Percentiles rank a stretch among this genome's conserved stretches.
Conservation (phyloP, 64 coral and sea anemone species). For the Dendronephthya gigantea region DNA sequence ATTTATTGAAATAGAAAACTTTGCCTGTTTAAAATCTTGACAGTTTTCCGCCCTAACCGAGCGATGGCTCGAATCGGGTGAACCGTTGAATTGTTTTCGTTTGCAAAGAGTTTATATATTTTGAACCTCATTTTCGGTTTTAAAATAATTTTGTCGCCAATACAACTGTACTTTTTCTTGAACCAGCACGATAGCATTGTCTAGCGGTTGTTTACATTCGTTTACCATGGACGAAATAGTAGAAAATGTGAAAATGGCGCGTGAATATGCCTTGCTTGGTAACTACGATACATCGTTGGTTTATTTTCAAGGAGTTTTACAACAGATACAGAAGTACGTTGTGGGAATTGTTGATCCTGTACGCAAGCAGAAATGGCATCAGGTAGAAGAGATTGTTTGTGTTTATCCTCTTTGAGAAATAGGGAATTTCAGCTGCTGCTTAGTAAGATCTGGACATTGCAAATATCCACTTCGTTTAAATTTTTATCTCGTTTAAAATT, state of each 20-base stretch:
- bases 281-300: constrained; percentile 94
- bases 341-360: constrained; percentile 59
- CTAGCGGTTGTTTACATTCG: not conserved
- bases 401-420: not conserved
- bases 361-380: constrained; percentile 95
- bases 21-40: no score
- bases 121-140: not conserved
- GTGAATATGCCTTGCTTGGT: constrained; percentile 82
- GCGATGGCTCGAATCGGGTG: not conserved
- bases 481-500: not conserved
- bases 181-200: not conserved
- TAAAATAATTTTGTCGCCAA: not conserved
- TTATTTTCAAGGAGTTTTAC: constrained; percentile 90
- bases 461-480: not conserved
- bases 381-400: constrained; percentile 20
- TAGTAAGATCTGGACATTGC: no score
- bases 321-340: constrained; percentile 82
- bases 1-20: no score
- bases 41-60: no score
- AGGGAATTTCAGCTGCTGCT: no score
- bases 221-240: constrained; percentile 57
- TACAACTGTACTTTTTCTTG: not conserved
- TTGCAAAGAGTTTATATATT: not conserved
- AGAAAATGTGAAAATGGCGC: constrained; percentile 95
- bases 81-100: not conserved